These are phyloP conservation scores for Lycodopsis pacificus DNA, from an alignment of 2,797 vertebrate species.

Conservation along the genomic window DNA sequence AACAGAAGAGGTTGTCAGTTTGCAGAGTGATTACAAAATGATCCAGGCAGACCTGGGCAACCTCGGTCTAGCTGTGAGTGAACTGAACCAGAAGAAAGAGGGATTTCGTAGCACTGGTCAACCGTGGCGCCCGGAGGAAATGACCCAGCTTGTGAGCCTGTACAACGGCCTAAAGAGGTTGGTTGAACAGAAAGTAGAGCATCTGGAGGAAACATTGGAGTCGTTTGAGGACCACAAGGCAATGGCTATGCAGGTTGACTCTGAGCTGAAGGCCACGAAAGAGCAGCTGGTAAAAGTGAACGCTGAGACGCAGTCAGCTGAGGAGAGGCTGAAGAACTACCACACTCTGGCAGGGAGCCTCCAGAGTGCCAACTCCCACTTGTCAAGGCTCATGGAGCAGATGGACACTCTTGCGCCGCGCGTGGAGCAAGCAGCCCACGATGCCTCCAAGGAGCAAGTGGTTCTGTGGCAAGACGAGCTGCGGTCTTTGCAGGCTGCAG, in stretches of 20 bases:
- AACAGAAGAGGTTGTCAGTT: conserved; percentile 84
- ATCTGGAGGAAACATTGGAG: conserved; percentile 88
- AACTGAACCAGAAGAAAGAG: conserved; percentile 97
- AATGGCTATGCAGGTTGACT: conserved; percentile 88
- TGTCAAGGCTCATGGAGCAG: conserved; percentile 90
- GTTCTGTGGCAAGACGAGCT: conserved; percentile 92
- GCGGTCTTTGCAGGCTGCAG: conserved; percentile 86
- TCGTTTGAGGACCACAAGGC: conserved; percentile 89
- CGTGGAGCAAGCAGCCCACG: conserved; percentile 86
- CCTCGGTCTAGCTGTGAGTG: conserved; percentile 89
- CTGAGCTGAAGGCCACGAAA: conserved; percentile 86
- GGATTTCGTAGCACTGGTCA: conserved; percentile 95
- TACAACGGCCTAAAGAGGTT: conserved; percentile 90
- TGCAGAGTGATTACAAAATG: conserved; percentile 86
- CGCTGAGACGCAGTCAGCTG: conserved; percentile 92
- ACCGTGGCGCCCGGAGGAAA: conserved; percentile 93
- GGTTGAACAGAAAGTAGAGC: conserved; percentile 88
- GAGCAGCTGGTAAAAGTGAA: conserved; percentile 90
- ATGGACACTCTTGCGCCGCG: conserved; percentile 90
- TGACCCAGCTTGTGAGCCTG: conserved; percentile 88
- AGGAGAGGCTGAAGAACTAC: conserved; percentile 94
- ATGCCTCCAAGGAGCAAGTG: conserved; percentile 86
- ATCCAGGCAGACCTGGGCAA: conserved; percentile 86
- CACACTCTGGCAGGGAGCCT: conserved; percentile 92
- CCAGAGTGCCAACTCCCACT: conserved; percentile 88